Base-by-base conservation (phyloP, 2,888 invertebrate genomes). In the Heliconius hortense region DNA sequence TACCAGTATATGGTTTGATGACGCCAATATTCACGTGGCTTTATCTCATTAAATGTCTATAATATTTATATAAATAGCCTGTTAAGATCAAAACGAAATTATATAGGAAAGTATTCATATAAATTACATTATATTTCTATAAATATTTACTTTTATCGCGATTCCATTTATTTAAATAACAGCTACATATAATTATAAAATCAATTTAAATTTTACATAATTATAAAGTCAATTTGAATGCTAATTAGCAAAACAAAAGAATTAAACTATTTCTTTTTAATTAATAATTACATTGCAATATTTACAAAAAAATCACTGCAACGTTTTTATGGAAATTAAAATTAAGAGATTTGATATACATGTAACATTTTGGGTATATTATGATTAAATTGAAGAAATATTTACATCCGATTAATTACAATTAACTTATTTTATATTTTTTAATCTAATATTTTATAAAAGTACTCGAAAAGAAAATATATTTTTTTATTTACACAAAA, bases 401-500 rank as follows among this genome's bases (percentile, higher is more conserved):
- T 18, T 48, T n/a, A 56, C 10, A 56, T n/a, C 2, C 21, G 2
- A 56, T 2, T 56, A 10, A 56, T 56, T 56, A n/a, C 56, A 56
- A 56, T n/a, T 56, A 56, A 56, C 10, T n/a, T 24, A 60, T 26
- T 26, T 15, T 15, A 59, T 13, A 26, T 15, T 60, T 60, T 60
- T 60, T 60, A 15, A 5, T 60, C 5, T 15, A 60, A 26, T 26
- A 60, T 21, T 2, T 60, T 60, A 60, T 59, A 13, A 24, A 21
- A 56, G 1, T 53, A 53, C 8, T 59, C 3, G 11, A 15, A 31
- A 48, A 28, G 1, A 35, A 8, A 5, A 43, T 43, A 28, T 53
- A 13, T 53, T 18, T 39, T 71, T 60, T 60, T 63, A 28, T 28
- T 67, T 64, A 69, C 15, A 70, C 66, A 62, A 79, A 78, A n/a